Evolutionary conservation across 2,888 invertebrate species (phyloP), one percentile per base, ranked within the genome.

Genomic region (Nemapogon koenigi): DNA sequence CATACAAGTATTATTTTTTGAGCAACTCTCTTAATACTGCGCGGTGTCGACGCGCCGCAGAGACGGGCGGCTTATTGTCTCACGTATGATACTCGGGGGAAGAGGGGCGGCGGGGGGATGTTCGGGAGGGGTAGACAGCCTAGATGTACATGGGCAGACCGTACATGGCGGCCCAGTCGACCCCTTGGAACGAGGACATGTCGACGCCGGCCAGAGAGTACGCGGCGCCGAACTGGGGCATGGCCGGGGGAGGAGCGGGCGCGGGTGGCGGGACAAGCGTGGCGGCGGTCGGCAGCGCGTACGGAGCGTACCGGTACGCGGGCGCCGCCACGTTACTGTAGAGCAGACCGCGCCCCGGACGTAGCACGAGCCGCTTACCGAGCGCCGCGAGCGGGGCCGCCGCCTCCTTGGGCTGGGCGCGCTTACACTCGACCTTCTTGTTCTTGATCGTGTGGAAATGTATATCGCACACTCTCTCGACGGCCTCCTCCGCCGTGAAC

Each of bases 381-480:
- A 44, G 86, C 82, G 75, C 93, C 81, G 50, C 83, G 71, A 75
- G 90, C 63, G 55, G 69, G 78, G 83, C 67, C 81, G 84, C 51
- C 0, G 91, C 90, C 57, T 94, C 93, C 62, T 93, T 93, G 16
- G 94, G 93, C 76, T 93, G 93, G 2, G 94, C 93, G 63, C 93
- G 91, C 73, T 94, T 94, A 69, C 93, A 94, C 68, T 94, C 93
- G 31, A 85, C 76, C 70, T 93, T 93, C 69, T 94, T 94, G 62
- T 92, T 93, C 73, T 94, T 94, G 53, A 94, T 91, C 41, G 91
- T 93, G 68, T 94, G 94, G 67, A 92, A 94, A 68, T 94, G 94
- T 35, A 94, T 93, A 57, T 94, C 93, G 75, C 93, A 93, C n/a
- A 94, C 93, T 46, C 91, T 85, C 62, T 94, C 94, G 13, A 94